phyloP scores from a whole-genome alignment of 2,113 vertebrate species.

The Hypomesus transpacificus region DNA sequence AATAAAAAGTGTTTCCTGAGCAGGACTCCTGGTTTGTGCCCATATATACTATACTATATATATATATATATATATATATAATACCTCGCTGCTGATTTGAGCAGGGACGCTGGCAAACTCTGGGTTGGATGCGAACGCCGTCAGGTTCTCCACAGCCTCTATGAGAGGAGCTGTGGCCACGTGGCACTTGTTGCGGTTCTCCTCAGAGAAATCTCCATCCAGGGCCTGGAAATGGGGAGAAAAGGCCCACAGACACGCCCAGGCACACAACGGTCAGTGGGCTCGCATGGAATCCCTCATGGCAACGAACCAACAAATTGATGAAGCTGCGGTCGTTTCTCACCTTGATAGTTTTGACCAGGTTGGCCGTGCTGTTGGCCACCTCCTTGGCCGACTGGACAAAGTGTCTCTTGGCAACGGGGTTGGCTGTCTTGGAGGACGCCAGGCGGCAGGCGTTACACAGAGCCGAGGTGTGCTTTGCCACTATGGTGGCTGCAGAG shows the following conservation, averaged over 20 bases:
- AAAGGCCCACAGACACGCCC: neutral
- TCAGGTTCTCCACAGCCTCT: conserved; percentile 95
- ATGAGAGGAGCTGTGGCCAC: conserved; percentile 88
- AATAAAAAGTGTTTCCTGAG: neutral
- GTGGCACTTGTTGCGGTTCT: conserved; percentile 89
- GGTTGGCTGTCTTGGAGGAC: conserved; percentile 92
- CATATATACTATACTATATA: too few species aligned
- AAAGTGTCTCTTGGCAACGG: conserved; percentile 95
- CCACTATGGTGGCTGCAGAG: conserved; percentile 95
- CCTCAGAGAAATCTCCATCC: conserved; percentile 97
- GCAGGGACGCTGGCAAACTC: conserved; percentile 96
- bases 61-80: too few species aligned
- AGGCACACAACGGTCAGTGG: neutral
- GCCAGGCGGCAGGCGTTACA: conserved; percentile 97
- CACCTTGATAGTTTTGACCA: conserved; percentile 99
- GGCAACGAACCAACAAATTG: neutral
- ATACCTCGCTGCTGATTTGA: conserved; percentile 93
- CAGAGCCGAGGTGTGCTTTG: conserved; percentile 94
- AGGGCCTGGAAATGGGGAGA: conserved; percentile 75
- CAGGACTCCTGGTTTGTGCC: neutral
- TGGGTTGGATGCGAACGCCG: conserved; percentile 92
- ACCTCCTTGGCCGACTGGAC: conserved; percentile 99
- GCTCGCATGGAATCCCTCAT: neutral
- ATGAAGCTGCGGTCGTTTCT: neutral
- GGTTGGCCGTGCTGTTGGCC: conserved; percentile 96